A percentile compares a stretch with the other conserved stretches of the same genome.
phyloP scores from a whole-genome alignment of 2,888 invertebrate genomes.

The Xanthorhoe spadicearia region DNA sequence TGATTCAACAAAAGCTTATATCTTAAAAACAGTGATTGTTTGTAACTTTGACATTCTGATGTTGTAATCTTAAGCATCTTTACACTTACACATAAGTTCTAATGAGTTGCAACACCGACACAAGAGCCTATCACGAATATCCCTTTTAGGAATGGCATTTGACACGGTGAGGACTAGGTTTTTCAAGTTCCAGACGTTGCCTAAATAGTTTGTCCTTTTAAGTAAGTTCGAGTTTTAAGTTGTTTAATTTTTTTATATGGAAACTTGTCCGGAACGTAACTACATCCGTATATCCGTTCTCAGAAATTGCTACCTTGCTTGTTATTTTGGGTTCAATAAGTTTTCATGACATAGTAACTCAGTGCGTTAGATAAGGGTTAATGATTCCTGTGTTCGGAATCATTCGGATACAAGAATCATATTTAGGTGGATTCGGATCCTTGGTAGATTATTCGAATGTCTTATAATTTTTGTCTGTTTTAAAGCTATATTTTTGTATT shows the following conservation, averaged over 20 bases:
- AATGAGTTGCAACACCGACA: constrained; percentile 20
- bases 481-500: too few relatives aligned
- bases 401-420: too few relatives aligned
- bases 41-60: constrained; percentile 15
- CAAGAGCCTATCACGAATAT: constrained; percentile 9
- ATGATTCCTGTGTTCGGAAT: too few relatives aligned
- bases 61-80: constrained; percentile 18
- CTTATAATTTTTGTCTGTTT: background rate
- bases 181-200: constrained; percentile 30
- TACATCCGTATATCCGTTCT: constrained; percentile 40
- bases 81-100: constrained; percentile 16
- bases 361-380: constrained; percentile 1
- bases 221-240: constrained; percentile 18
- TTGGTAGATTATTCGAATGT: background rate
- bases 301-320: constrained; percentile 24
- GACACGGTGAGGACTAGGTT: constrained; percentile 20
- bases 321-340: constrained; percentile 17
- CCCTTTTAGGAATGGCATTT: constrained; percentile 31
- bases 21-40: constrained; percentile 9
- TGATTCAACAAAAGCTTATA: background rate
- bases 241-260: constrained; percentile 33
- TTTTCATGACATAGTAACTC: constrained; percentile 19
- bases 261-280: constrained; percentile 34
- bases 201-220: constrained; percentile 33
- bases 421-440: background rate